These are phyloP conservation scores for Porites divaricata DNA, from an alignment of 92 coral and sea anemone species.

Conservation along the genomic window DNA sequence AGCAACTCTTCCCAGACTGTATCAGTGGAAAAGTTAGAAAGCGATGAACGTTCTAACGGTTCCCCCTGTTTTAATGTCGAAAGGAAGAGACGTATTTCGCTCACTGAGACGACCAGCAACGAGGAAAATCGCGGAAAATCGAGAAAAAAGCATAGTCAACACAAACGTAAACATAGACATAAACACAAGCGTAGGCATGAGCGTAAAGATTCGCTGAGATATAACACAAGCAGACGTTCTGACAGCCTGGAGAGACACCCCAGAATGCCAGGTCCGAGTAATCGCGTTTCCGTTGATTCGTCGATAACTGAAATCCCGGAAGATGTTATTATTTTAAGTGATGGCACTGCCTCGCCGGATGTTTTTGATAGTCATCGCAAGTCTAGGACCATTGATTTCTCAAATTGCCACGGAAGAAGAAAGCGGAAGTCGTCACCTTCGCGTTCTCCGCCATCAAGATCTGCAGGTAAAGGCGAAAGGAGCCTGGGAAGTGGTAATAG, in stretches of 20 bases:
- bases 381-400: neutral
- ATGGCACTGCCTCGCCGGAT: slow-evolving; percentile 46
- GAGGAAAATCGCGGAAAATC: neutral
- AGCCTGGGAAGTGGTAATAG: neutral
- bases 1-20: neutral
- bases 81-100: neutral
- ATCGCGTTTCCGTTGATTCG: neutral
- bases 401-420: neutral
- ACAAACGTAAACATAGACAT: slow-evolving; percentile 58
- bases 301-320: slow-evolving; percentile 3
- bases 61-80: neutral
- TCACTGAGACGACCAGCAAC: neutral
- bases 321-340: slow-evolving; percentile 62
- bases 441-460: slow-evolving; percentile 2
- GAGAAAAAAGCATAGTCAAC: slow-evolving; percentile 18
- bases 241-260: neutral
- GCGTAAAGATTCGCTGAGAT: neutral
- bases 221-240: neutral
- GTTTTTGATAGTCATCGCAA: neutral
- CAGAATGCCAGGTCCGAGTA: neutral
- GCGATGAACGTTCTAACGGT: neutral
- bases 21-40: neutral
- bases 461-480: neutral
- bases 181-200: slow-evolving; percentile 38
- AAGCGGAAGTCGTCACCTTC: neutral